Evolutionary conservation across 2,888 invertebrate species (phyloP).

Genomic region (Phalera bucephala): DNA sequence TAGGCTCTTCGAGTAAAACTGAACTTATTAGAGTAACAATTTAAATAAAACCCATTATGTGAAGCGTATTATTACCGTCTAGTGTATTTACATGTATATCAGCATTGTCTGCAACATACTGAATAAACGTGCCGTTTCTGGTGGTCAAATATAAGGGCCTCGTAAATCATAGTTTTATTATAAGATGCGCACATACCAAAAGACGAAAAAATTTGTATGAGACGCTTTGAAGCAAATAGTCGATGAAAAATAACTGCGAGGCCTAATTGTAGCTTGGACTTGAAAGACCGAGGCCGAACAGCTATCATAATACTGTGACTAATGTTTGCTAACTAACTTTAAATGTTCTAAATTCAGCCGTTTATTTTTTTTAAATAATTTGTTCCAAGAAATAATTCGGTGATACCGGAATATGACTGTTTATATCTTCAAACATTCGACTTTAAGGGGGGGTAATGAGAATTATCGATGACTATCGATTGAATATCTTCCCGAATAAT

Average conservation of each 20-base stretch:
- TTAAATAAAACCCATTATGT: slow-evolving; percentile 16
- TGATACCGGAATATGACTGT: slow-evolving; percentile 34
- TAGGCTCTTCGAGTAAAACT: slow-evolving; percentile 8
- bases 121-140: slow-evolving; percentile 40
- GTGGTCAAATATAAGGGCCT: slow-evolving; percentile 41
- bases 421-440: slow-evolving; percentile 38
- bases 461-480: slow-evolving; percentile 12
- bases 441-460: slow-evolving; percentile 33
- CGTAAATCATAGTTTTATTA: slow-evolving; percentile 25
- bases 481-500: slow-evolving; percentile 14
- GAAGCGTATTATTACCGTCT: slow-evolving; percentile 16
- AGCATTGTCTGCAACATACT: slow-evolving; percentile 36
- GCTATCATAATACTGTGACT: slow-evolving; percentile 20
- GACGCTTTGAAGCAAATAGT: slow-evolving; percentile 21
- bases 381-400: slow-evolving; percentile 30
- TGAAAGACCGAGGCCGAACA: slow-evolving; percentile 16
- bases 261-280: slow-evolving; percentile 18
- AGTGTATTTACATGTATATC: slow-evolving; percentile 17
- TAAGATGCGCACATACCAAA: slow-evolving; percentile 30
- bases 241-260: slow-evolving; percentile 24
- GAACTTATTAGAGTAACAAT: slow-evolving; percentile 11
- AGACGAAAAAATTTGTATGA: slow-evolving; percentile 22
- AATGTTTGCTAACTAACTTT: slow-evolving; percentile 21
- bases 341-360: slow-evolving; percentile 32
- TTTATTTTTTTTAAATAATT: slow-evolving; percentile 40